Conservation (phyloP, 1,140 invertebrate genomes). For the Sitodiplosis mosellana region DNA sequence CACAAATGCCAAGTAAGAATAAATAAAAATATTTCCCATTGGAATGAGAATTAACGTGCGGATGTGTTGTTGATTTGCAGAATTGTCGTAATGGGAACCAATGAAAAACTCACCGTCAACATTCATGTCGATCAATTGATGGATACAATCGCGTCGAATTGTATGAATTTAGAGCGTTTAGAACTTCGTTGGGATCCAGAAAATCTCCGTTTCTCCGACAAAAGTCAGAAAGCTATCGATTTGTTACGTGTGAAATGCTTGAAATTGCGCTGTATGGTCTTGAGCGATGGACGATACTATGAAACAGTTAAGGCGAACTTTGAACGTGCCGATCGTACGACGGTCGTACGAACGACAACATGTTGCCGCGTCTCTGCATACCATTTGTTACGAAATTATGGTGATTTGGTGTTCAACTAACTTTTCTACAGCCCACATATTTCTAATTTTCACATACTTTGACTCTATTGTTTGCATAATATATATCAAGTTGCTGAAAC, state of each 20-base stretch:
- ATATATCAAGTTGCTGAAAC: too few relatives aligned
- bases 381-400: conserved; percentile 80
- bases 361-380: conserved; percentile 83
- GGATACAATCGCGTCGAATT: conserved; percentile 91
- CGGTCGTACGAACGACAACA: conserved; percentile 88
- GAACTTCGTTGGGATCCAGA: conserved; percentile 97
- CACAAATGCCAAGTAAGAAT: conserved; percentile 67
- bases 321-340: conserved; percentile 87
- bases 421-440: neutral
- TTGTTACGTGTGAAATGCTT: conserved; percentile 75
- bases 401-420: conserved; percentile 85
- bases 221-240: conserved; percentile 93
- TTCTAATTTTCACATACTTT: neutral
- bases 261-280: conserved; percentile 60
- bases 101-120: conserved; percentile 87
- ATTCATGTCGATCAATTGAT: conserved; percentile 93
- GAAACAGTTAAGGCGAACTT: conserved; percentile 99
- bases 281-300: conserved; percentile 96
- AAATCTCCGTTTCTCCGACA: conserved; percentile 94
- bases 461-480: too few relatives aligned
- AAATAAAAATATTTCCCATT: too few relatives aligned
- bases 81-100: conserved; percentile 92
- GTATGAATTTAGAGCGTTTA: conserved; percentile 68
- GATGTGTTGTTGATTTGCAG: conserved; percentile 34
- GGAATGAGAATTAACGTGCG: too few relatives aligned